Base-by-base conservation (phyloP, 2,888 invertebrate species). In the Arenicola marina region DNA sequence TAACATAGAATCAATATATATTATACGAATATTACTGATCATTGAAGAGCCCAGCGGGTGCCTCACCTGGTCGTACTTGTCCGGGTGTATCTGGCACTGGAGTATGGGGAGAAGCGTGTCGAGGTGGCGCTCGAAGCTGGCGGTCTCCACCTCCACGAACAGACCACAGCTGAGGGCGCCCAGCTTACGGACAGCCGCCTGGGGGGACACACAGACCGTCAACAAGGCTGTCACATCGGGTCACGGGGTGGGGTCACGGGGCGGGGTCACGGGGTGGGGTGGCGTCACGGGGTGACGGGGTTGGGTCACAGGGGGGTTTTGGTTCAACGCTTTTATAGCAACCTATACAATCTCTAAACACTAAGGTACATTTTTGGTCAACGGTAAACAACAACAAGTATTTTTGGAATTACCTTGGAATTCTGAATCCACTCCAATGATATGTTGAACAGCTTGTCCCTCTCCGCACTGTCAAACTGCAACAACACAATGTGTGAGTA, bases 71-170 rank as follows among this genome's bases (percentile, higher is more conserved):
- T 46, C 60, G 62, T 67, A 70, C 38, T 70, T 70, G 26, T 63
- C 69, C 15, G 79, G 75, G 18, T 78, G 69, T 2, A 89, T 78
- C 38, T 88, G 86, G 70, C 87, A 84, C 61, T 86, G 80, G 4
- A 88, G 77, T 21, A 90, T 75, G 0, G 91, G 88, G 0, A 92
- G 84, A 7, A 92, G 74, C 0, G 83, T 78, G 3, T 83, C 78
- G 0, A 94, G 83, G 18, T 91, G 87, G 0, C 84, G 83, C 71
- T 89, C 88, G 80, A 95, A 95, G 1, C 87, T 82, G 0, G 87
- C 86, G 62, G 89, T 87, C 83, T 95, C 94, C 0, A 90, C 88
- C 65, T 87, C 88, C 0, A 93, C 90, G 79, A 95, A 92, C 63
- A 93, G 85, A 0, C 92, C 91, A 74, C 89, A 88, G 0, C 94